Percentiles rank a stretch among this genome's conserved stretches.
phyloP scores from a whole-genome alignment of 2,797 vertebrate species.

The Cyprinodon diabolis region DNA sequence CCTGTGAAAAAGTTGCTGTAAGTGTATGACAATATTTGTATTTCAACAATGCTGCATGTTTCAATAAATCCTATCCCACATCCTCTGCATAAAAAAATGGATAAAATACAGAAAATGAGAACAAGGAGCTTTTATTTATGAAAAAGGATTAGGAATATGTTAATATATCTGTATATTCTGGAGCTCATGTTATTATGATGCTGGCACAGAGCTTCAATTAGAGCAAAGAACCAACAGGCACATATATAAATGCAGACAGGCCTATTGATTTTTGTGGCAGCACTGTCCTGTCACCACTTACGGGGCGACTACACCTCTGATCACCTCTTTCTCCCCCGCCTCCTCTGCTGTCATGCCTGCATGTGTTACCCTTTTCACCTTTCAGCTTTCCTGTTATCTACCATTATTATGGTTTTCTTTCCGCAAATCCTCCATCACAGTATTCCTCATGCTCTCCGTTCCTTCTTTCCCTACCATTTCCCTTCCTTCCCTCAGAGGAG shows the following conservation, averaged over 20 bases:
- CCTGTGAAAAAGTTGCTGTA: not conserved
- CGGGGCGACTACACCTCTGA: slow-evolving; percentile 48
- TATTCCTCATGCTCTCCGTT: slow-evolving; percentile 18
- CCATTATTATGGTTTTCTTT: slow-evolving; percentile 30
- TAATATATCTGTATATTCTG: slow-evolving; percentile 37
- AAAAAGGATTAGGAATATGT: slow-evolving; percentile 26
- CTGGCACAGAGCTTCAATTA: slow-evolving; percentile 62
- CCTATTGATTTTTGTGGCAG: slow-evolving; percentile 72
- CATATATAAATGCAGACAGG: slow-evolving; percentile 50
- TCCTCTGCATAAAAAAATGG: not conserved
- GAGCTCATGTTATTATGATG: slow-evolving; percentile 35
- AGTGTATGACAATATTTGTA: not conserved
- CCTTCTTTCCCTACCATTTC: not conserved
- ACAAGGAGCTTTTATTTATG: slow-evolving; percentile 8
- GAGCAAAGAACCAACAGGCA: slow-evolving; percentile 35
- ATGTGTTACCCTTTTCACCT: too few species aligned
- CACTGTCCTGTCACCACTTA: slow-evolving; percentile 65
- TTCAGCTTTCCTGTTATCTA: slow-evolving; percentile 12
- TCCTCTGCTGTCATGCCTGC: slow-evolving; percentile 1
- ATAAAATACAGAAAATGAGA: not conserved
- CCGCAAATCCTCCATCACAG: not conserved
- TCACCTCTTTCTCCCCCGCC: slow-evolving; percentile 22
- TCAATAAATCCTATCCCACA: not conserved
- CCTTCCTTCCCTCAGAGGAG: slow-evolving; percentile 6
- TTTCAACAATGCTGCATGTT: not conserved